These are phyloP conservation scores for Cremastobaeus sp. DNA, from an alignment of 2,888 invertebrate genomes.

Conservation along the genomic window DNA sequence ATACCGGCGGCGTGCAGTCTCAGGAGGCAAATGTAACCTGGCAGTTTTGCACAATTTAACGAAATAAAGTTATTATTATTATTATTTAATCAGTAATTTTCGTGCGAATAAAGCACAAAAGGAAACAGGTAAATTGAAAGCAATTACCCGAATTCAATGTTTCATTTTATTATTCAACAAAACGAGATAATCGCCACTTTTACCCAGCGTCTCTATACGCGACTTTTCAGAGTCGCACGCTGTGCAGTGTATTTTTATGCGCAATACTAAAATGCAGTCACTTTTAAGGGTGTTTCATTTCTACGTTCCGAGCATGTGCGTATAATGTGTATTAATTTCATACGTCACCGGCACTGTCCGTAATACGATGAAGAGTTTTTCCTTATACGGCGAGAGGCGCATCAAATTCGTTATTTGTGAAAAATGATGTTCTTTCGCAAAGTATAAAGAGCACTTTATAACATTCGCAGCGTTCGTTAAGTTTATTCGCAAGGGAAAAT, in stretches of 20 bases:
- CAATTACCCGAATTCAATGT: constrained; percentile 15
- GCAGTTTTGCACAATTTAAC: no score
- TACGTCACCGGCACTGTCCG: constrained; percentile 15
- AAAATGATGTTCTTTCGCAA: constrained; percentile 20
- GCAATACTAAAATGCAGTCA: constrained; percentile 10
- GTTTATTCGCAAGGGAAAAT: constrained; percentile 4
- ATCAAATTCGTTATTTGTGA: constrained; percentile 18
- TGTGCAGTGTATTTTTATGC: constrained; percentile 18
- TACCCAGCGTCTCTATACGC: constrained; percentile 4
- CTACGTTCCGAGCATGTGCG: constrained; percentile 14
- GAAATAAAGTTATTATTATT: no score
- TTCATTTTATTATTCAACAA: constrained; percentile 23
- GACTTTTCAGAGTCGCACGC: no score
- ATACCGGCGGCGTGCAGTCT: no score
- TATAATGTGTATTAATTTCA: constrained; percentile 32
- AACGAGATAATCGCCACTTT: constrained; percentile 11
- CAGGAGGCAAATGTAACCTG: no score
- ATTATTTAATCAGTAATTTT: no score
- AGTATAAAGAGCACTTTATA: constrained; percentile 21
- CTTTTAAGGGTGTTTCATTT: constrained; percentile 34
- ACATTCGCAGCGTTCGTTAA: constrained; percentile 14
- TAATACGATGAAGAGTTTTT: constrained; percentile 25
- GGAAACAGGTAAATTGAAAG: no score
- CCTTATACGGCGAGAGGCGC: constrained; percentile 11
- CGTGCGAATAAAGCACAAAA: no score